Conservation (phyloP, 2,888 invertebrate genomes). For the Tubulanus polymorphus region DNA sequence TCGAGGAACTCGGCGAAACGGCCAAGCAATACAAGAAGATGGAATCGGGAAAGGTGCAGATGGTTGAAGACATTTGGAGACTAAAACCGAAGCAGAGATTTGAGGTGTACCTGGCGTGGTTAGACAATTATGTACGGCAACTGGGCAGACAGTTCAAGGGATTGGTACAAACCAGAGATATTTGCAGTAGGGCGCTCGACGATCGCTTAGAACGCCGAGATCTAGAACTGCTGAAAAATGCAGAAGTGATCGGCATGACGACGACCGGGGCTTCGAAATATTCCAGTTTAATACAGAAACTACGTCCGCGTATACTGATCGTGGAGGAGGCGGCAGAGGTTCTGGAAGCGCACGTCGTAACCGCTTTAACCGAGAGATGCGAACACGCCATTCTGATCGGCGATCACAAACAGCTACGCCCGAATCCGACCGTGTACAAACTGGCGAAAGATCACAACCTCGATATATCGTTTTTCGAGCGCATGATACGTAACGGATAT, state of each 20-base stretch:
- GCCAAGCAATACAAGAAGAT: too few relatives aligned
- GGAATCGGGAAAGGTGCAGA: conserved; percentile 9
- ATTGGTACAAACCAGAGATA: too few relatives aligned
- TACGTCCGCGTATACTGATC: conserved; percentile 18
- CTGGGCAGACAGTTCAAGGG: too few relatives aligned
- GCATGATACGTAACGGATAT: conserved; percentile 66
- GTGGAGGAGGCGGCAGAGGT: conserved; percentile 30
- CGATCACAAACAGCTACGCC: conserved; percentile 75
- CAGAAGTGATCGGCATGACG: conserved; percentile 23
- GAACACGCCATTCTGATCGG: conserved; percentile 55
- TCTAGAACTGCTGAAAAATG: conserved; percentile 11
- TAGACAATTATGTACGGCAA: too few relatives aligned
- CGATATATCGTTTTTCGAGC: conserved; percentile 75
- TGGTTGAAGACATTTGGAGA: conserved; percentile 23
- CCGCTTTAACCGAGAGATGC: conserved; percentile 20
- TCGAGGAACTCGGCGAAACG: too few relatives aligned
- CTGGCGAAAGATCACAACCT: conserved; percentile 64
- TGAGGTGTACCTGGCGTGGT: conserved; percentile 45
- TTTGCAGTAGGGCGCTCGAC: conserved; percentile 11
- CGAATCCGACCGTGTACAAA: conserved; percentile 65
- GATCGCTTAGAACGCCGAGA: conserved; percentile 8
- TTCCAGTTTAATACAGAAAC: conserved; percentile 13
- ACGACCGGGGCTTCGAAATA: conserved; percentile 23
- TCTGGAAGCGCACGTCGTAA: conserved; percentile 25
- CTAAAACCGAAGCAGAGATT: conserved; percentile 41